A percentile compares a stretch with the other conserved stretches of the same genome.
These are phyloP conservation scores for Embidobia sp. DNA, from an alignment of 2,888 invertebrate genomes.

Conservation along the genomic window DNA sequence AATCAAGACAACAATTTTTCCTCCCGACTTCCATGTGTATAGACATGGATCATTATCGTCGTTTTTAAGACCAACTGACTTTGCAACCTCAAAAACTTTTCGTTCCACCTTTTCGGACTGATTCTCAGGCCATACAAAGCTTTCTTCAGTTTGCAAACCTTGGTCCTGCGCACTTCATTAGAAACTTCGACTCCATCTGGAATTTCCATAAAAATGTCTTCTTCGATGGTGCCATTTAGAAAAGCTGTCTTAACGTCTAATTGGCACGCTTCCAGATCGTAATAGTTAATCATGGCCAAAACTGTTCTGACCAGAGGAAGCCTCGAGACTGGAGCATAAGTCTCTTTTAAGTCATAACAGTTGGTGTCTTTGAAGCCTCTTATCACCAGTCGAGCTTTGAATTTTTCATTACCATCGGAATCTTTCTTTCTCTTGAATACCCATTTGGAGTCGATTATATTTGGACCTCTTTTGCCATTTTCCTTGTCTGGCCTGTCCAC, in stretches of 20 bases:
- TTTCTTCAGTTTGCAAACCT: background rate
- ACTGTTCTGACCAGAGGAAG: background rate
- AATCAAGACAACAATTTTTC: no score
- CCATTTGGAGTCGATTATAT: conserved; percentile 22
- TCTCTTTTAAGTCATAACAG: conserved; percentile 4
- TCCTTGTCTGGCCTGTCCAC: conserved; percentile 43
- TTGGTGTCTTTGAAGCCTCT: conserved; percentile 18
- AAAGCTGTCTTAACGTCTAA: conserved; percentile 16
- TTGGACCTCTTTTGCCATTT: conserved; percentile 31
- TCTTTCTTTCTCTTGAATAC: conserved; percentile 15
- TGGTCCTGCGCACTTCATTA: background rate
- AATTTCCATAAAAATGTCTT: conserved; percentile 6
- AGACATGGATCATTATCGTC: background rate
- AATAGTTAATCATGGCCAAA: conserved; percentile 9
- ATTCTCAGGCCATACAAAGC: conserved; percentile 1
- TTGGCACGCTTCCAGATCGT: background rate
- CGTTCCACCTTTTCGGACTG: conserved; percentile 9
- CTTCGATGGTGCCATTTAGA: conserved; percentile 1
- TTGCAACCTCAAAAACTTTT: background rate
- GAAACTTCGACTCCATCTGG: background rate
- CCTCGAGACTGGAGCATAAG: conserved; percentile 8
- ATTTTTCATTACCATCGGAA: background rate
- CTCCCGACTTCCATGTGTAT: background rate
- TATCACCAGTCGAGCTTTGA: conserved; percentile 52
- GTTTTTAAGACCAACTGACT: background rate